Evolutionary conservation across 2,888 invertebrate genomes (phyloP), one percentile per base, ranked within the genome.

Genomic region (Himalopsyche japonica): DNA sequence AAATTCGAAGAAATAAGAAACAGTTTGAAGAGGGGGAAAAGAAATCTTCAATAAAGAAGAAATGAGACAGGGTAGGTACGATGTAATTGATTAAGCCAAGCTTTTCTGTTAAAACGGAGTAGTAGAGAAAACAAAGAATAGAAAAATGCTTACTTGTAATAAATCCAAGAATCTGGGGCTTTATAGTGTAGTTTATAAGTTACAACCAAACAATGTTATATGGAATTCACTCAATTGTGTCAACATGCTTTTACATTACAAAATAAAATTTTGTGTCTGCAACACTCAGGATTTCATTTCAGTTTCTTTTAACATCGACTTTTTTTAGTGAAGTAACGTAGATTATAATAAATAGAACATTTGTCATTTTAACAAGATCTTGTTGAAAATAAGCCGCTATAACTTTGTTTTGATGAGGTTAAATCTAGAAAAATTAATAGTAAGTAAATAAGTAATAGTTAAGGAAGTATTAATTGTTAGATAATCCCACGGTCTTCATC

Each of bases 51-150:
- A 84, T 84, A 78, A 57, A 34, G 83, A 64, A 77, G 76, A 57
- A 81, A 78, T 81, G 79, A 81, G 81, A 76, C 83, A 49, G 81
- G 81, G 57, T 20, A 10, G 57, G 34, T 37, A 78, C 77, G 30
- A 57, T 34, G 81, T 84, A 84, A 81, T 84, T 84, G 84, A 84
- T 84, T 84, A 84, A 84, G 81, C 81, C 80, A 43, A 70, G 80
- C 47, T 77, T 77, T 48, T 81, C 48, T 30, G 43, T 76, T 76
- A 84, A 18, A 81, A 81, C 49, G 81, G 70, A 30, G 37, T 27
- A 70, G 47, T 43, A 80, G 47, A 27, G 47, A 83, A 81, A 84
- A 81, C 81, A 81, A 81, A 77, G 37, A 49, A 57, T 48, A 34
- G 8, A 43, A 78, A 79, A 81, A 81, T 27, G 37, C 37, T 37